These are phyloP conservation scores for Odobenus rosmarus DNA, from an alignment of 2,113 vertebrate genomes.

Conservation along the genomic window DNA sequence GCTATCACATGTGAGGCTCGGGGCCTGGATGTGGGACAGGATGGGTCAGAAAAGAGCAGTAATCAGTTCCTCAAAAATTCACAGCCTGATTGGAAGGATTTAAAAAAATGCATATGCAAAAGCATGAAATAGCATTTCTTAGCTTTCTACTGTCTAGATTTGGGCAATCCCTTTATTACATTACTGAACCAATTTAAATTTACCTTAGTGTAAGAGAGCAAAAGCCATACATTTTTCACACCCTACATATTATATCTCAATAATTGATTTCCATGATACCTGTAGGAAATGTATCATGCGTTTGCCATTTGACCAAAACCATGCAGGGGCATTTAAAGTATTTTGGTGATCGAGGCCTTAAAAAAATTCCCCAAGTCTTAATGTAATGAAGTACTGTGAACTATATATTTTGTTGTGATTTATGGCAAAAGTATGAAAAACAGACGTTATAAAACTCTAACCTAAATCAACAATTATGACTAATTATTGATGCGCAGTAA, in stretches of 20 bases:
- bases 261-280: neutral
- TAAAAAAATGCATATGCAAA: neutral
- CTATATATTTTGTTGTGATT: neutral
- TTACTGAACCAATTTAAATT: neutral
- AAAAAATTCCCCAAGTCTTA: neutral
- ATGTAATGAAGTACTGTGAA: neutral
- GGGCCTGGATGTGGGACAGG: fast-evolving
- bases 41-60: neutral
- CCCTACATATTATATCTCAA: neutral
- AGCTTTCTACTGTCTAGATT: neutral
- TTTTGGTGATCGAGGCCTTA: neutral
- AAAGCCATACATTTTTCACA: neutral
- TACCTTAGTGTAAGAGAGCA: neutral
- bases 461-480: neutral
- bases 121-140: neutral
- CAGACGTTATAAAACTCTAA: neutral
- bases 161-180: neutral
- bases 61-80: neutral
- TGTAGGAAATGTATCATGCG: fast-evolving
- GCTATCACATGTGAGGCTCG: neutral
- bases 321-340: neutral
- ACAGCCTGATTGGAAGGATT: neutral
- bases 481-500: neutral
- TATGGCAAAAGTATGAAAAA: neutral
- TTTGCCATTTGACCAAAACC: neutral